Base-by-base conservation (phyloP, 1,140 invertebrate genomes). In the Maniola jurtina region DNA sequence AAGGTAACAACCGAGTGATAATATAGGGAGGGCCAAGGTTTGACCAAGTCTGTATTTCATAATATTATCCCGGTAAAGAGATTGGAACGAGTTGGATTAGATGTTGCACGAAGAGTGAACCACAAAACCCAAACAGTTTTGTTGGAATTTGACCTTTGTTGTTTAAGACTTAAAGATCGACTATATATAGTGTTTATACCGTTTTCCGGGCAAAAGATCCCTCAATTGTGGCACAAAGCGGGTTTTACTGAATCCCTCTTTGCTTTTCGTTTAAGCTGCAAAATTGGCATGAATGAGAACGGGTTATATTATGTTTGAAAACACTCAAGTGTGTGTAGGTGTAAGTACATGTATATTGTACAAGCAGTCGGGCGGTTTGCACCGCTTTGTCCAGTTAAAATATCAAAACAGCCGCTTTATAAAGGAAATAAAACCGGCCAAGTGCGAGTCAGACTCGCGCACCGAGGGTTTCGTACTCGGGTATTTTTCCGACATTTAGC, bases 221-320 rank as follows among this genome's bases (percentile, higher is more conserved):
- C 61, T 65, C 64, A 63, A 52, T 66, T 59, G 52, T 68, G 56
- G 59, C 55, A 70, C 71, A 73, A 73, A 73, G 71, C 61, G 62
- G 63, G 64, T 65, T 71, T 68, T 55, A 68, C 60, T 55, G 70
- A 72, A 66, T 62, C 66, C 66, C 70, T 62, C 56, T 67, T 70
- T 67, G 61, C 64, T 64, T 72, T 65, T 67, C 65, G 65, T 68
- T 71, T 61, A 63, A 69, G 48, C 68, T 54, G 65, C 61, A 70
- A 72, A 75, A 70, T 68, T 75, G 59, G 59, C 64, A 66, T 70
- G 65, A 70, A 75, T 72, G 63, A 52, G 16, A 52, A 9, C 16
- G 48, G 48, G 48, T 52, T 25, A 42, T 42, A 42, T 42, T 9
- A 16, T 16, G 48, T 52, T 5, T 16, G 14, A 52, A 52, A 52